A percentile compares a stretch with the other conserved stretches of the same genome.
Conservation (phyloP, 2,888 invertebrate species). For the Machimus rusticus region DNA sequence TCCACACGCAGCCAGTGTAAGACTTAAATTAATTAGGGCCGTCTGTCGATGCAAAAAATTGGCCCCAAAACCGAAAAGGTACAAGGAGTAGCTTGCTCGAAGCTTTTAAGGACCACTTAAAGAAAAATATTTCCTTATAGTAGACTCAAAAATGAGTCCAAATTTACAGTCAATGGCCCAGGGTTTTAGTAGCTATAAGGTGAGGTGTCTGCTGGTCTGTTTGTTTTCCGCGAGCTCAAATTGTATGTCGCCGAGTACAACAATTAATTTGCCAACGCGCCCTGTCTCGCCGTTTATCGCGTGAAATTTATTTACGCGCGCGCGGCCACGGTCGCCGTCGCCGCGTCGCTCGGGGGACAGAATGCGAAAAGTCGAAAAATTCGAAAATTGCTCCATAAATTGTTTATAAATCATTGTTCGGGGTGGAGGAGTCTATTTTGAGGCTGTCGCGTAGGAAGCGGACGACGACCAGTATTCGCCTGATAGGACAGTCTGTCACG, state of each 20-base stretch:
- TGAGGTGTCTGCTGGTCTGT: not conserved
- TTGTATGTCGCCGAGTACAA: not conserved
- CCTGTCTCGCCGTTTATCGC: conserved; percentile 35
- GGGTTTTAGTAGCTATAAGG: not conserved
- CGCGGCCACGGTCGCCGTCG: not conserved
- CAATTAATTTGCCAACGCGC: conserved; percentile 42
- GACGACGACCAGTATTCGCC: conserved; percentile 18
- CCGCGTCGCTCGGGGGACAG: not conserved
- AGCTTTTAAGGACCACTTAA: not conserved
- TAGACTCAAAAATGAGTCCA: not conserved
- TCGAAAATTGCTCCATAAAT: conserved; percentile 42
- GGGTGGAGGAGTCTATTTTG: conserved; percentile 39
- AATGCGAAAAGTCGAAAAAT: conserved; percentile 41
- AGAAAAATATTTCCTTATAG: not conserved
- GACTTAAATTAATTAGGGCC: not conserved
- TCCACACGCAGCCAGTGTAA: not conserved
- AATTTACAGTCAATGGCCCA: not conserved
- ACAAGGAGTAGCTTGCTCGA: not conserved
- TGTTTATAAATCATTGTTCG: conserved; percentile 43
- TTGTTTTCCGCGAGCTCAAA: not conserved
- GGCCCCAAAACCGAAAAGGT: not conserved
- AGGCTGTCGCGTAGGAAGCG: conserved; percentile 17
- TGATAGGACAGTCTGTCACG: conserved; percentile 25
- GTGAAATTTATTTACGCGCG: conserved; percentile 24
- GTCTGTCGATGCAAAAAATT: not conserved